Evolutionary conservation across 2,797 vertebrate species (phyloP).

Genomic region (Poecile montanus): DNA sequence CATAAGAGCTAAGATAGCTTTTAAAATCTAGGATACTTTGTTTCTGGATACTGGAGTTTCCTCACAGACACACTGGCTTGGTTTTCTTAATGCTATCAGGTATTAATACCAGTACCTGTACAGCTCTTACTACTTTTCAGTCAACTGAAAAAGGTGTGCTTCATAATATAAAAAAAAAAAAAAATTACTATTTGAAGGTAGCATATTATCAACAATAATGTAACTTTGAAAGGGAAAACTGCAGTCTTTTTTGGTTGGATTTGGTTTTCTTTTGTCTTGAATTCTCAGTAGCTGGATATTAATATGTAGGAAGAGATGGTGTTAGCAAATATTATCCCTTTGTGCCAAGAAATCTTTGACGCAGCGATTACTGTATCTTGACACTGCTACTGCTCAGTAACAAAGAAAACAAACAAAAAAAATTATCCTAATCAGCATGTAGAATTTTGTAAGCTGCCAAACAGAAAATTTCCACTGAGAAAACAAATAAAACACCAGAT

Average conservation of each 20-base stretch:
- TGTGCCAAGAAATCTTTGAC: background rate
- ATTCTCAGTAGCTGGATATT: background rate
- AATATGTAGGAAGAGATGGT: background rate
- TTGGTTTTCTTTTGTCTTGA: background rate
- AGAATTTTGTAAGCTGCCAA: background rate
- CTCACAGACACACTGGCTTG: slow-evolving; percentile 27
- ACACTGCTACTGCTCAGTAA: background rate
- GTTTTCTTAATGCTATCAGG: slow-evolving; percentile 36
- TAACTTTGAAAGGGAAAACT: background rate
- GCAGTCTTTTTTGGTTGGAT: background rate
- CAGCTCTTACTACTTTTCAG: background rate
- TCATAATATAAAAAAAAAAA: background rate
- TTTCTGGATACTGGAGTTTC: background rate
- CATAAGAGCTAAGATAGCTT: background rate
- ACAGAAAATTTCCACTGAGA: background rate
- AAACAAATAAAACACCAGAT: background rate
- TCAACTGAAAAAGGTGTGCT: background rate
- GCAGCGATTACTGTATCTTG: background rate
- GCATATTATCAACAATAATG: background rate
- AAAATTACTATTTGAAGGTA: background rate
- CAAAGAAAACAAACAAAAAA: background rate
- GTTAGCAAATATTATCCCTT: background rate
- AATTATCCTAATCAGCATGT: background rate
- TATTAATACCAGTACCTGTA: background rate
- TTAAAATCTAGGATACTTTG: background rate